These are phyloP conservation scores for Daboia siamensis DNA, from an alignment of 2,113 vertebrate genomes.

Conservation along the genomic window DNA sequence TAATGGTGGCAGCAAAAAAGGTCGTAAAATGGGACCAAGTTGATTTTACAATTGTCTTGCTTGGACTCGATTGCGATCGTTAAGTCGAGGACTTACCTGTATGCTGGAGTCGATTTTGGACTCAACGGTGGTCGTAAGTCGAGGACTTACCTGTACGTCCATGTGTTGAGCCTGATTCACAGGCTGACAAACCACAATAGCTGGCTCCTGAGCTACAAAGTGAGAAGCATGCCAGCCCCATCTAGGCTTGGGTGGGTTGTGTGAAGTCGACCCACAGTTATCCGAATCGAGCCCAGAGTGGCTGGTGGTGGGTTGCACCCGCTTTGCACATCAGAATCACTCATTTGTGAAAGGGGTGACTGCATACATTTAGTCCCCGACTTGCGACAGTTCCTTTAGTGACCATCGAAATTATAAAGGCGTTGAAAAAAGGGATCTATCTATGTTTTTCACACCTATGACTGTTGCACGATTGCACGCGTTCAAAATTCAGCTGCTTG, in stretches of 20 bases:
- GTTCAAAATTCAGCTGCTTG: too few species aligned
- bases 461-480: too few species aligned
- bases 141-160: neutral
- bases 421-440: too few species aligned
- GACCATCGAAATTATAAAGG: neutral
- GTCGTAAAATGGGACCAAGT: neutral
- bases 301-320: neutral
- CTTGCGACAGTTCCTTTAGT: neutral
- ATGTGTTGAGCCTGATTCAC: neutral
- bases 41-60: neutral
- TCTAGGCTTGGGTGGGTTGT: neutral
- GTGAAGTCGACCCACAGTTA: neutral
- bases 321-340: neutral
- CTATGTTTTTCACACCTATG: too few species aligned
- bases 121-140: too few species aligned
- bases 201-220: neutral
- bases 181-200: neutral
- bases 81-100: too few species aligned
- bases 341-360: neutral
- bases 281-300: neutral
- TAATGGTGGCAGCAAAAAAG: neutral
- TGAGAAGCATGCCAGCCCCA: neutral
- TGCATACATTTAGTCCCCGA: neutral
- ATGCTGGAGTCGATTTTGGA: too few species aligned
- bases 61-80: too few species aligned